These are phyloP conservation scores for Myripristis murdjan DNA, from an alignment of 2,797 vertebrate genomes.

Conservation along the genomic window DNA sequence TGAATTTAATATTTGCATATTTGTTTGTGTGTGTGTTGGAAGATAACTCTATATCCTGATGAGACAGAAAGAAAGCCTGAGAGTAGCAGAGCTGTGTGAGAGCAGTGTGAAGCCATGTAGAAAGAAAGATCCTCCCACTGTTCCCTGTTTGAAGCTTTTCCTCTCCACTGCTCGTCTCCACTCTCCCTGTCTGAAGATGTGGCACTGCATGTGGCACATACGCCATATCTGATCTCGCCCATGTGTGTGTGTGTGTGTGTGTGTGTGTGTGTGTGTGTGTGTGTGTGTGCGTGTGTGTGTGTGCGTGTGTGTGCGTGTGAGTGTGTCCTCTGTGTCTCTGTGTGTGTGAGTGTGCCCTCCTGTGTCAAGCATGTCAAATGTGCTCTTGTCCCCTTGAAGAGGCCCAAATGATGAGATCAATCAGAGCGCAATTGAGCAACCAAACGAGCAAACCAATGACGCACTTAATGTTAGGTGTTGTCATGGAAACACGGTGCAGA, in stretches of 20 bases:
- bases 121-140: slow-evolving; percentile 39
- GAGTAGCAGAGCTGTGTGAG: slow-evolving; percentile 12
- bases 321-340: too few relatives aligned
- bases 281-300: not conserved
- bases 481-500: slow-evolving; percentile 74
- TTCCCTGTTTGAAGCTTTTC: slow-evolving; percentile 45
- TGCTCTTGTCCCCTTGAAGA: slow-evolving; percentile 69
- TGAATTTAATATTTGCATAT: not conserved
- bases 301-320: slow-evolving; percentile 15
- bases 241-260: not conserved
- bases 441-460: slow-evolving; percentile 44
- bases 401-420: slow-evolving; percentile 66
- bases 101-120: slow-evolving; percentile 40
- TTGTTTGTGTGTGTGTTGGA: not conserved
- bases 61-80: slow-evolving; percentile 19
- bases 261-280: slow-evolving; percentile 7
- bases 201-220: slow-evolving; percentile 4
- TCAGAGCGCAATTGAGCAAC: slow-evolving; percentile 63
- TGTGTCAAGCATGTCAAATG: slow-evolving; percentile 73
- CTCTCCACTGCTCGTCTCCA: slow-evolving; percentile 34
- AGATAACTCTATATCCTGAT: slow-evolving; percentile 14
- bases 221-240: slow-evolving; percentile 32
- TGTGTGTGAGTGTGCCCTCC: slow-evolving; percentile 25
- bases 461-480: slow-evolving; percentile 77
- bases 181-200: slow-evolving; percentile 44